Evolutionary conservation across 2,888 invertebrate species (phyloP).

Genomic region (Drosophila austrosaltans): DNA sequence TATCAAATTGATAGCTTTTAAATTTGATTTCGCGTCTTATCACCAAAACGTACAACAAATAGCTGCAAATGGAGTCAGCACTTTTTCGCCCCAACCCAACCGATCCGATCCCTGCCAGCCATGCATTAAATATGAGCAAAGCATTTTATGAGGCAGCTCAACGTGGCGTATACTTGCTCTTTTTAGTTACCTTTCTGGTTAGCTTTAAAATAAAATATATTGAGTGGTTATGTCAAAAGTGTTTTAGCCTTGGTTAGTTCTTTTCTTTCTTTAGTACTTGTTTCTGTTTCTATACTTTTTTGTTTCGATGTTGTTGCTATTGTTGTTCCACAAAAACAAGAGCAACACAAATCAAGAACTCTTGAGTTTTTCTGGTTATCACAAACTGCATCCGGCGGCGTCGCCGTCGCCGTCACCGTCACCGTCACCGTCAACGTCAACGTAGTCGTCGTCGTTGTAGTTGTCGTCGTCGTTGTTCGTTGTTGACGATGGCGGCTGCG

Average conservation of each 20-base stretch:
- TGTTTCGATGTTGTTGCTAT: conserved; percentile 22
- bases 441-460: conserved; percentile 13
- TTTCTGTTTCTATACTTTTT: conserved; percentile 12
- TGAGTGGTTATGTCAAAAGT: conserved; percentile 33
- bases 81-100: neutral
- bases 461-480: conserved; percentile 14
- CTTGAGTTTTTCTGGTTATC: conserved; percentile 58
- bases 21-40: conserved; percentile 81
- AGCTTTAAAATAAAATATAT: conserved; percentile 30
- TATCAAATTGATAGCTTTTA: conserved; percentile 81
- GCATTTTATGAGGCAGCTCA: conserved; percentile 63
- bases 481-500: conserved; percentile 20
- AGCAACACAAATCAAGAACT: conserved; percentile 35
- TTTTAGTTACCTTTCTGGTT: conserved; percentile 4
- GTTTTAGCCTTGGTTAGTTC: conserved; percentile 32
- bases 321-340: conserved; percentile 19
- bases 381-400: conserved; percentile 74
- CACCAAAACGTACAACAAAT: conserved; percentile 60
- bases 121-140: conserved; percentile 77
- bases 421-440: conserved; percentile 15
- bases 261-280: conserved; percentile 1
- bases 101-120: conserved; percentile 37
- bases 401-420: conserved; percentile 13
- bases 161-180: conserved; percentile 50
- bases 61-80: conserved; percentile 59